Percentiles rank a stretch among this genome's conserved stretches.
Conservation (phyloP, 2,797 vertebrate genomes). For the Sparus aurata region DNA sequence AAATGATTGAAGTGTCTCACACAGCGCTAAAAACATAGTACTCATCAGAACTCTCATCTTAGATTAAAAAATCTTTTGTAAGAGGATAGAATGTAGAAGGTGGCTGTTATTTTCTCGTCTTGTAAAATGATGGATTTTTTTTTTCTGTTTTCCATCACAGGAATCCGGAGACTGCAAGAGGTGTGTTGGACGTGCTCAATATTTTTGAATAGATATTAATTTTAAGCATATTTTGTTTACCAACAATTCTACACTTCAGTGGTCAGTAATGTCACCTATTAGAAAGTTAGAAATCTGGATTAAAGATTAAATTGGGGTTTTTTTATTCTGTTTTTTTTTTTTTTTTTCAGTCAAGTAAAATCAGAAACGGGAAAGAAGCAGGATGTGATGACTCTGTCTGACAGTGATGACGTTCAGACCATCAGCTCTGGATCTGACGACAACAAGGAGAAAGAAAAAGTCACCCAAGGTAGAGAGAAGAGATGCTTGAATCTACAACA, state of each 20-base stretch:
- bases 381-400: slow-evolving; percentile 95
- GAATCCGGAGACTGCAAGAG: slow-evolving; percentile 85
- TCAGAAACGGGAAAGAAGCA: slow-evolving; percentile 79
- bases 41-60: not conserved
- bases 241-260: not conserved
- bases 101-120: not conserved
- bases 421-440: slow-evolving; percentile 98
- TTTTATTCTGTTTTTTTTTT: slow-evolving; percentile 28
- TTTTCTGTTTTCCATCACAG: slow-evolving; percentile 74
- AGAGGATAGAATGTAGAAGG: not conserved
- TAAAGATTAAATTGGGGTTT: slow-evolving; percentile 22
- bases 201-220: not conserved
- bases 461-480: slow-evolving; percentile 66
- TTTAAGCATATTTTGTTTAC: not conserved
- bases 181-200: slow-evolving; percentile 59
- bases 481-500: not conserved
- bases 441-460: slow-evolving; percentile 88
- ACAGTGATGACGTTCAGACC: slow-evolving; percentile 98
- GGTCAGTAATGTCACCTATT: not conserved
- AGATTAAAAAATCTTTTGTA: not conserved
- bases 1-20: slow-evolving; percentile 1
- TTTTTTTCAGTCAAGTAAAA: slow-evolving; percentile 68
- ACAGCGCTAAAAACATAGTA: not conserved
- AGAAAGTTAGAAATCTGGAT: not conserved
- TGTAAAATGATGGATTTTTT: not conserved